Evolutionary conservation across 2,888 invertebrate genomes (phyloP), one percentile per base, ranked within the genome.

Genomic region (Argyresthia albistria): DNA sequence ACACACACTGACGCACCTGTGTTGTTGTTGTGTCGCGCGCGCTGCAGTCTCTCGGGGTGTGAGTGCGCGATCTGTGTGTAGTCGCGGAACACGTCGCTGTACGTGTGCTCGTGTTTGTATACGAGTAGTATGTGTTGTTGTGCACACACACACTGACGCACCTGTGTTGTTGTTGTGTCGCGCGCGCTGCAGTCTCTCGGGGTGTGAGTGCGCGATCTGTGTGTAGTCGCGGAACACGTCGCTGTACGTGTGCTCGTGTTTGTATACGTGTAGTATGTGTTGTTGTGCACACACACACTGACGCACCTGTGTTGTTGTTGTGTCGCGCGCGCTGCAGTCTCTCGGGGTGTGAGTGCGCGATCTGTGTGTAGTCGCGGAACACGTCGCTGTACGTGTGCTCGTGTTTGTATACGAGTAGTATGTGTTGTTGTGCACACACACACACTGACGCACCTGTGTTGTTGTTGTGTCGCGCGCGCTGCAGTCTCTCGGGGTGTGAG

Each of bases 181-280:
- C n/a, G n/a, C n/a, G 45, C 88, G 76, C 65, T 86, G 82, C 57
- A 93, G 81, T 50, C 92, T 89, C 75, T 94, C 93, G 10, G 94
- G 94, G 76, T 94, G 93, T 57, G 93, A 93, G 73, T 93, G 93
- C 46, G 95, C 94, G 56, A 95, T 88, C 69, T 94, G 93, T 58
- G 95, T 94, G 76, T 97, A 97, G 81, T 97, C 97, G 64, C 96
- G 91, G 76, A 97, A 96, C 58, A 97, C 97, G 70, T 97, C 8
- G 76, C 95, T 95, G 80, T 96, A 96, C 2, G 95, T 95, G 69
- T 95, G 95, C 70, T 95, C 95, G 59, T 92, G n/a, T n/a, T n/a
- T n/a, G n/a, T n/a, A n/a, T n/a, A n/a, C n/a, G n/a, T n/a, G n/a
- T n/a, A n/a, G n/a, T n/a, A n/a, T n/a, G n/a, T n/a, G n/a, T n/a